These are phyloP conservation scores for Parapristionchus giblindavisi DNA, from an alignment of 2,888 invertebrate species.

Conservation along the genomic window DNA sequence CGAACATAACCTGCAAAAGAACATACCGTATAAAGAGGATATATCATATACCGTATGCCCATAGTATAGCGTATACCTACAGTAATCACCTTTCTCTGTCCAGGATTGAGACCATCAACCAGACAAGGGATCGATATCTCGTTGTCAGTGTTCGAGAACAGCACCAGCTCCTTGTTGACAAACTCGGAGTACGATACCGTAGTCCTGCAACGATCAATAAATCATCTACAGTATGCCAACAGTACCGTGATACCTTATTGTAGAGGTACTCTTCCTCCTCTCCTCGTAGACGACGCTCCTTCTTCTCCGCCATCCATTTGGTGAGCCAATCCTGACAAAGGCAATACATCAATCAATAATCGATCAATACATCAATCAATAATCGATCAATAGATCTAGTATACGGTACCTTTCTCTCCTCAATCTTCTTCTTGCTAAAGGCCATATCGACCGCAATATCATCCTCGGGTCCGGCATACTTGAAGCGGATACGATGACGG, in stretches of 20 bases:
- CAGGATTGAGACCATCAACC: slow-evolving; percentile 84
- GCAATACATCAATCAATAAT: too few species aligned
- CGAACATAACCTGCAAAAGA: slow-evolving; percentile 59
- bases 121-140: slow-evolving; percentile 81
- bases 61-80: not conserved
- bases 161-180: slow-evolving; percentile 66
- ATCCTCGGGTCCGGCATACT: slow-evolving; percentile 80
- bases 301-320: slow-evolving; percentile 85
- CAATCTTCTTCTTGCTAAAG: slow-evolving; percentile 90
- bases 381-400: too few species aligned
- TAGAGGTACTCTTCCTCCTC: slow-evolving; percentile 65
- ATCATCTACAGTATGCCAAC: not conserved
- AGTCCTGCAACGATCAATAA: slow-evolving; percentile 52
- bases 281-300: slow-evolving; percentile 54
- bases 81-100: slow-evolving; percentile 80
- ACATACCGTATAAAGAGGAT: not conserved
- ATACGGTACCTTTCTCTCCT: slow-evolving; percentile 81
- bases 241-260: slow-evolving; percentile 46
- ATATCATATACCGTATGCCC: not conserved
- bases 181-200: slow-evolving; percentile 63
- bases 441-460: slow-evolving; percentile 93
- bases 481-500: slow-evolving; percentile 74
- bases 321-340: slow-evolving; percentile 84
- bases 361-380: too few species aligned
- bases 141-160: slow-evolving; percentile 70